Evolutionary conservation across 2,888 invertebrate species (phyloP).

Genomic region (Tachina lurida): DNA sequence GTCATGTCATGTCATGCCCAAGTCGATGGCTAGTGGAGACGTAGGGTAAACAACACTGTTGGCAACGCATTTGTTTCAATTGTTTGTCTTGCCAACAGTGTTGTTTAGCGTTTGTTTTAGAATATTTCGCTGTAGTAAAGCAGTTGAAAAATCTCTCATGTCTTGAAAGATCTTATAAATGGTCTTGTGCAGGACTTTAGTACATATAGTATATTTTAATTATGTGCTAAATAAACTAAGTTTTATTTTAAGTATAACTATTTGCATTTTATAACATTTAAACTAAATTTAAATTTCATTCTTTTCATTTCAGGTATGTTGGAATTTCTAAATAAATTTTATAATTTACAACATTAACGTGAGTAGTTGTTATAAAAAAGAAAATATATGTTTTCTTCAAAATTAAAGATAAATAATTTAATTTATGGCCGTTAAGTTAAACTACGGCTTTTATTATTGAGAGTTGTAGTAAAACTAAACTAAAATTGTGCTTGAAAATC

Average conservation of each 20-base stretch:
- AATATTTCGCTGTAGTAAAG: too few species aligned
- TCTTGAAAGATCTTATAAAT: too few species aligned
- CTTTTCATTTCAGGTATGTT: conserved; percentile 56
- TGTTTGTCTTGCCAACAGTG: too few species aligned
- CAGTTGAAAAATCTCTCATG: too few species aligned
- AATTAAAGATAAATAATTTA: conserved; percentile 48
- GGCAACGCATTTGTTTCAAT: too few species aligned
- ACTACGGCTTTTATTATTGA: conserved; percentile 44
- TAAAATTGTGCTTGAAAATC: conserved; percentile 31
- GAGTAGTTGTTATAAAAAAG: conserved; percentile 15
- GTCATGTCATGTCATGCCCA: too few species aligned
- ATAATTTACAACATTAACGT: conserved; percentile 20
- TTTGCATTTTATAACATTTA: conserved; percentile 10
- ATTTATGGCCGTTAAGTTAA: conserved; percentile 42
- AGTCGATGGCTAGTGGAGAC: too few species aligned
- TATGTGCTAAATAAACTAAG: not conserved
- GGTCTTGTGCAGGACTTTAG: too few species aligned
- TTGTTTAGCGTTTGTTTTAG: too few species aligned
- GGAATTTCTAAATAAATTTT: conserved; percentile 17
- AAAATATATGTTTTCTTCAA: not conserved
- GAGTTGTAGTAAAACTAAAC: not conserved
- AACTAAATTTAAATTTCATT: conserved; percentile 24
- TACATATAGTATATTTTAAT: too few species aligned
- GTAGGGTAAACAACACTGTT: too few species aligned
- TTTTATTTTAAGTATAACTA: not conserved